Conservation (phyloP, 2,888 invertebrate genomes). For the Leptinotarsa juncta region DNA sequence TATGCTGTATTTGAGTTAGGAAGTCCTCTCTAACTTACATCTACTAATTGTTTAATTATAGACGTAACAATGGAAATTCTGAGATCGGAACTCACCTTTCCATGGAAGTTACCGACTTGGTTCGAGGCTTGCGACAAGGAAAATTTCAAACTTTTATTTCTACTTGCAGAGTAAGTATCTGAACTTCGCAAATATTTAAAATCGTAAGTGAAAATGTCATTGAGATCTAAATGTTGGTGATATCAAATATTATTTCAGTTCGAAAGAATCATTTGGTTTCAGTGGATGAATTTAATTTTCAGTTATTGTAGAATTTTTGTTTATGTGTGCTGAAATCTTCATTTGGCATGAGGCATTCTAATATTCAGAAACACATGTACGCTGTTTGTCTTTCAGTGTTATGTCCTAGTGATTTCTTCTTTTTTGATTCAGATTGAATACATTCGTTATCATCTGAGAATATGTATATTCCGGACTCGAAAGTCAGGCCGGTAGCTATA, state of each 20-base stretch:
- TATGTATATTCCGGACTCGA: too few relatives aligned
- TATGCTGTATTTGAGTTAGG: constrained; percentile 10
- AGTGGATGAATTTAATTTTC: neutral
- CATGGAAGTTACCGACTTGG: neutral
- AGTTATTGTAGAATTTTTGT: neutral
- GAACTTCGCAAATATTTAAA: neutral
- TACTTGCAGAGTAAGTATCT: neutral
- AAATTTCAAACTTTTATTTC: neutral
- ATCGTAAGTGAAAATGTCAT: neutral
- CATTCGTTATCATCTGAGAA: too few relatives aligned
- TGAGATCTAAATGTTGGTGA: neutral
- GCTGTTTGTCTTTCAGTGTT: too few relatives aligned
- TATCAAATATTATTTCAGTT: too few relatives aligned
- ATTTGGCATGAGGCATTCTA: too few relatives aligned
- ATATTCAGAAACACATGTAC: too few relatives aligned
- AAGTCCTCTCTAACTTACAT: neutral
- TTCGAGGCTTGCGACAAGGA: neutral
- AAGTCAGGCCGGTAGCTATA: too few relatives aligned
- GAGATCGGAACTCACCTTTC: neutral
- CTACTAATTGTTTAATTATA: constrained; percentile 15
- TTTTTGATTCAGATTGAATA: too few relatives aligned
- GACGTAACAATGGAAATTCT: constrained; percentile 2
- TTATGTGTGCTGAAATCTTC: too few relatives aligned
- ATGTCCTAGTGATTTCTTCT: too few relatives aligned
- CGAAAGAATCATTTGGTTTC: neutral